These are phyloP conservation scores for Stramonita haemastoma DNA, from an alignment of 2,888 invertebrate genomes.

Conservation along the genomic window DNA sequence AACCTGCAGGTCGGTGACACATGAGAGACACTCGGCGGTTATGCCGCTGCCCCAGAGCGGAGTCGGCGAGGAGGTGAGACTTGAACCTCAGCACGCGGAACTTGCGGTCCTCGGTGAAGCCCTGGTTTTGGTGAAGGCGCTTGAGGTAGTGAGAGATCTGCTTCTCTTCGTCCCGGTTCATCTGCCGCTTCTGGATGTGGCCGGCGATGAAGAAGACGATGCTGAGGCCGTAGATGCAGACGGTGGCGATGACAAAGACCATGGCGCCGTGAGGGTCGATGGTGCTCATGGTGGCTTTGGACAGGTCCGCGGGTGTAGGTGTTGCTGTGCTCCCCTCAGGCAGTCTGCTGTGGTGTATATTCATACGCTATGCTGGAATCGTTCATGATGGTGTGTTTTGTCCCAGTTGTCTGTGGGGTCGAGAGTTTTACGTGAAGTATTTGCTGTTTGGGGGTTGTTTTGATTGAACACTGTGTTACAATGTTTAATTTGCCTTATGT, in stretches of 20 bases:
- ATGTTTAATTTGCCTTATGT: too few species aligned
- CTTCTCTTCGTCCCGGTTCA: conserved; percentile 41
- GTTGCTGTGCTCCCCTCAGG: background rate
- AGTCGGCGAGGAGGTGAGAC: background rate
- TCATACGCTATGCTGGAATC: background rate
- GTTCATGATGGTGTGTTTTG: background rate
- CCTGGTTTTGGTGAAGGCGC: background rate
- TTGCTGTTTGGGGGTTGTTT: too few species aligned
- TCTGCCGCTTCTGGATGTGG: conserved; percentile 46
- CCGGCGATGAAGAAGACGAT: conserved; percentile 57
- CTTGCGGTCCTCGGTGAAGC: background rate
- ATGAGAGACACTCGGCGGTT: background rate
- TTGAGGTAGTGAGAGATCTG: conserved; percentile 39
- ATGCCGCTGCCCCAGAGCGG: conserved; percentile 32
- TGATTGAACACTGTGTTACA: too few species aligned
- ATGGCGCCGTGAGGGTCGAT: conserved; percentile 49
- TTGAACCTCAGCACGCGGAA: conserved; percentile 31
- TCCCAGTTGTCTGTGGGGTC: background rate
- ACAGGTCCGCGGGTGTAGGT: background rate
- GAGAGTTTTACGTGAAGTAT: background rate
- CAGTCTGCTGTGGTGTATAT: background rate
- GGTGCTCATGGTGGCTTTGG: background rate
- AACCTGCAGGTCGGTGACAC: background rate
- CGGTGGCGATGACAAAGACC: conserved; percentile 51
- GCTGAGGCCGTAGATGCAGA: conserved; percentile 56